These are phyloP conservation scores for Triplophysa yarkandensis DNA, from an alignment of 2,797 vertebrate species.

Conservation along the genomic window DNA sequence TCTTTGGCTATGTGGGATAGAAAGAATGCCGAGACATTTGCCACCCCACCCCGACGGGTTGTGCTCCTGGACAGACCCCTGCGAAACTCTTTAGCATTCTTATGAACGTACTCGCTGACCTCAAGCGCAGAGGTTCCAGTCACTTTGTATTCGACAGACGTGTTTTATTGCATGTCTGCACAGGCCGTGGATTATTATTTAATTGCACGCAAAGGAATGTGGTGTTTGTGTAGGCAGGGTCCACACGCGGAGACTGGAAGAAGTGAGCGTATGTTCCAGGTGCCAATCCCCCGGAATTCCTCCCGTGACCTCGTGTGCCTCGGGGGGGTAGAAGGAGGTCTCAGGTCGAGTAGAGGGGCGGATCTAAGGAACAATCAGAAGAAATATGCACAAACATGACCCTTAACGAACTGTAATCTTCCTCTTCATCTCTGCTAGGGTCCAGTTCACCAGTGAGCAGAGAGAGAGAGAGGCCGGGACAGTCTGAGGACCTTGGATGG, in stretches of 20 bases:
- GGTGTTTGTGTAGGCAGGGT: conserved; percentile 14
- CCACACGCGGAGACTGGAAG: conserved; percentile 26
- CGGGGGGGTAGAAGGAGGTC: conserved; percentile 51
- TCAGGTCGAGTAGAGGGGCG: background rate
- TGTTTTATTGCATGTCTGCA: conserved; percentile 7
- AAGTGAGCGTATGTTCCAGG: conserved; percentile 55
- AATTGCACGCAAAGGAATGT: conserved; percentile 26
- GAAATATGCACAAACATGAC: conserved; percentile 31
- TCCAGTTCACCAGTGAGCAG: conserved; percentile 9
- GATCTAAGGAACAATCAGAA: conserved; percentile 28
- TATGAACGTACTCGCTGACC: background rate
- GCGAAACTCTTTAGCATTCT: background rate
- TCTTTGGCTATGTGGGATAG: conserved; percentile 52
- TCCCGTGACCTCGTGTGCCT: conserved; percentile 61
- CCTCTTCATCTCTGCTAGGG: background rate
- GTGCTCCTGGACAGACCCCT: background rate
- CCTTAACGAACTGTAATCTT: background rate
- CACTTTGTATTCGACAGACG: background rate
- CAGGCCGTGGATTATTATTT: background rate
- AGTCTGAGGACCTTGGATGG: background rate
- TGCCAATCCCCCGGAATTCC: conserved; percentile 68
- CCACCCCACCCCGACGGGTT: conserved; percentile 19
- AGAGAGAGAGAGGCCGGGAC: background rate
- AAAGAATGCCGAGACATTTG: background rate
- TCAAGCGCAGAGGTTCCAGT: background rate